Evolutionary conservation across 2,113 vertebrate species (phyloP).

Genomic region (Apteryx owenii): DNA sequence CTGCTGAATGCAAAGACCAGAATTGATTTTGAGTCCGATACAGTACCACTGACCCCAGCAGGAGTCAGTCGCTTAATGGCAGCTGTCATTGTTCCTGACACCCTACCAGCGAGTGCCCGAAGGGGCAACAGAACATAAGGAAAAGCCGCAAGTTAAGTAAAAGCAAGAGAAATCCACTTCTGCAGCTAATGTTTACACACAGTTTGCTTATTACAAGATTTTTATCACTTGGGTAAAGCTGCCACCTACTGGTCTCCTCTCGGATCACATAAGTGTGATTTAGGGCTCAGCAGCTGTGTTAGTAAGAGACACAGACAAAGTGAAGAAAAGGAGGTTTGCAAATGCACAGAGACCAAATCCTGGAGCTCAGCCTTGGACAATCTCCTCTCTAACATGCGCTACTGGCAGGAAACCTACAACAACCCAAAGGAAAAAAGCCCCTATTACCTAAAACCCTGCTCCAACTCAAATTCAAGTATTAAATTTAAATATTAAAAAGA

Average conservation of each 20-base stretch:
- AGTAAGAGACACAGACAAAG: background rate
- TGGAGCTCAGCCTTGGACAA: background rate
- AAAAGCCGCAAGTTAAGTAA: fast-evolving
- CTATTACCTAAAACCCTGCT: background rate
- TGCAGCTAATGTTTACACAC: fast-evolving
- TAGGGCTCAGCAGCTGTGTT: background rate
- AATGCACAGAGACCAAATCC: too few species aligned
- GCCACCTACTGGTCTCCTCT: slow-evolving; percentile 29
- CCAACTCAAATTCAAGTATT: background rate
- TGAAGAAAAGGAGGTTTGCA: background rate
- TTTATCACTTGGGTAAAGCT: background rate
- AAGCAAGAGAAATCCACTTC: fast-evolving
- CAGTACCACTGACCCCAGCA: background rate
- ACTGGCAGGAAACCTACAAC: background rate
- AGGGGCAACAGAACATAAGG: fast-evolving
- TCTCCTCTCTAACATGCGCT: background rate
- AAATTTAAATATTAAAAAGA: background rate
- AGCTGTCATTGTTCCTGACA: background rate
- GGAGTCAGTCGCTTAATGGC: background rate
- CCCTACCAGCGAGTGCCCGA: background rate
- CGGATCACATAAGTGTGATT: fast-evolving
- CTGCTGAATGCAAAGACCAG: fast-evolving
- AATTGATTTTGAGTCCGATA: fast-evolving
- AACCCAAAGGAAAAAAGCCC: background rate
- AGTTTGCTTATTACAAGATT: fast-evolving